Percentiles rank a stretch among this genome's conserved stretches.
Evolutionary conservation across 2,888 invertebrate genomes (phyloP).

Genomic region (Eristalinus aeneus): DNA sequence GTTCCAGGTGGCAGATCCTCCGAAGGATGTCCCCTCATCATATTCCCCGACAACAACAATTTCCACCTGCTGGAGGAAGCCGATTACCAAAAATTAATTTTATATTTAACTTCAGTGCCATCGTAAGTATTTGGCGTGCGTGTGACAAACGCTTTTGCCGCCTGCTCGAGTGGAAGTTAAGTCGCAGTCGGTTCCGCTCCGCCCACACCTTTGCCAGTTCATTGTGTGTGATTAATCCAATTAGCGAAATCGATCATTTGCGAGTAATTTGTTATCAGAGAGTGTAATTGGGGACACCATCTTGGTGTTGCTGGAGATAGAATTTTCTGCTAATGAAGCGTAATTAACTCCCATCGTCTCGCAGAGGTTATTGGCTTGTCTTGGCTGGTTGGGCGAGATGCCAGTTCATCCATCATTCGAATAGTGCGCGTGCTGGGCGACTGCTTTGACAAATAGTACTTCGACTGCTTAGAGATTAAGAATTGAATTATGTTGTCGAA

Average conservation of each 20-base stretch:
- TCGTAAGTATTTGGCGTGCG: slow-evolving; percentile 85
- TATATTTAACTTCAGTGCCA: slow-evolving; percentile 97
- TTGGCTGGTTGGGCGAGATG: not conserved
- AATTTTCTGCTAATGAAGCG: not conserved
- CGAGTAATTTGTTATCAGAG: not conserved
- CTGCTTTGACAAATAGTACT: not conserved
- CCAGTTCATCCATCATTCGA: not conserved
- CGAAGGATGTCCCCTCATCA: slow-evolving; percentile 95
- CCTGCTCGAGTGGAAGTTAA: not conserved
- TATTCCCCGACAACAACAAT: slow-evolving; percentile 96
- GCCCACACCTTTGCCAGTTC: not conserved
- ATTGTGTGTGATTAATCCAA: not conserved
- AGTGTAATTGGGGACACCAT: not conserved
- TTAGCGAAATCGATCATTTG: not conserved
- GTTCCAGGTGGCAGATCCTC: slow-evolving; percentile 90
- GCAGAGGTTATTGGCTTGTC: not conserved
- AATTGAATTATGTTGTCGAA: too few species aligned
- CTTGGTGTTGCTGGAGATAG: not conserved
- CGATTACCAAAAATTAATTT: slow-evolving; percentile 94
- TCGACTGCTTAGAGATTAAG: not conserved
- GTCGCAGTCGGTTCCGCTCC: too few species aligned
- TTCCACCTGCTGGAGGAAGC: slow-evolving; percentile 91
- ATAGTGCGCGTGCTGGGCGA: not conserved
- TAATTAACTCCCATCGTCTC: not conserved
- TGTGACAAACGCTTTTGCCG: not conserved